Percentiles rank a stretch among this genome's conserved stretches.
Evolutionary conservation across 2,888 invertebrate species (phyloP).

Genomic region (Schizaphis graminum): DNA sequence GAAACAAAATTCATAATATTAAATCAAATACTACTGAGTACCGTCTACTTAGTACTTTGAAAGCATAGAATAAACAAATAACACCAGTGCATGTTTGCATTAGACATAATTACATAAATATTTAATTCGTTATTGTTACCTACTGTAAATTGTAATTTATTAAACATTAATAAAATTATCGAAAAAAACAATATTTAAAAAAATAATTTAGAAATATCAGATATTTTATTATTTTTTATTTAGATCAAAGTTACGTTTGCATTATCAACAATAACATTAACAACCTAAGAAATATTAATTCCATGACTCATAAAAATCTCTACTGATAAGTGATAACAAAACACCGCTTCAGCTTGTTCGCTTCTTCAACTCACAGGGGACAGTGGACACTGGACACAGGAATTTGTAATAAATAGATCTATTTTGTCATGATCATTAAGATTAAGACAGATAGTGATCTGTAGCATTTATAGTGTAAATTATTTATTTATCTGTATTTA

Average conservation of each 20-base stretch:
- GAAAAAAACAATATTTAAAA: not conserved
- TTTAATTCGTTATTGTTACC: not conserved
- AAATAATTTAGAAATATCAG: not conserved
- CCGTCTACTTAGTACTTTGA: not conserved
- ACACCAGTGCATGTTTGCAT: not conserved
- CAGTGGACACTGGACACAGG: too few species aligned
- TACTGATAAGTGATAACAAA: constrained; percentile 32
- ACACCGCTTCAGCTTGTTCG: not conserved
- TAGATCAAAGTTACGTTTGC: constrained; percentile 33
- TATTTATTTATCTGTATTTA: too few species aligned
- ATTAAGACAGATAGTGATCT: too few species aligned
- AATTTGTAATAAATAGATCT: too few species aligned
- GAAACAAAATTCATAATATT: not conserved
- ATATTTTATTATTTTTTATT: too few species aligned
- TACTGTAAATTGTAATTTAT: too few species aligned
- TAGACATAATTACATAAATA: not conserved
- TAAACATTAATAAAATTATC: too few species aligned
- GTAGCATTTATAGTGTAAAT: too few species aligned
- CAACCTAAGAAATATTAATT: not conserved
- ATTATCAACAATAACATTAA: not conserved
- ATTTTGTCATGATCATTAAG: too few species aligned
- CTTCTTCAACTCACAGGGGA: too few species aligned
- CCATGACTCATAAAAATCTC: not conserved
- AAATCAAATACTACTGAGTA: not conserved
- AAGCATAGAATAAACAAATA: not conserved